Evolutionary conservation across 53 echinoderm and acorn worm species (phyloP).

Genomic region (Glandiceps talaboti): DNA sequence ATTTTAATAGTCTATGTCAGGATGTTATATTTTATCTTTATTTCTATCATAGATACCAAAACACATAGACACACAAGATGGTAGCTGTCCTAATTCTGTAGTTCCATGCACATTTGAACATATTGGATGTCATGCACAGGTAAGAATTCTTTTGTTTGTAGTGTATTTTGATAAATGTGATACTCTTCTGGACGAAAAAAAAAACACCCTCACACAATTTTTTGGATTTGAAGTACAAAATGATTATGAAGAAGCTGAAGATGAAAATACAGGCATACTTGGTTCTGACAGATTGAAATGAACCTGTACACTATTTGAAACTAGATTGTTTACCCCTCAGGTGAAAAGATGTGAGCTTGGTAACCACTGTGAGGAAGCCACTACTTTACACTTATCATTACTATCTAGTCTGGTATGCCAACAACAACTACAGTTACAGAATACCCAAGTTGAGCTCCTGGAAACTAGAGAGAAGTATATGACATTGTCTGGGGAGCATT

Average conservation of each 20-base stretch:
- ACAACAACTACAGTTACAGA: constrained; percentile 25
- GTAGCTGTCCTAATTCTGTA: constrained; percentile 55
- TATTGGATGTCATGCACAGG: constrained; percentile 62
- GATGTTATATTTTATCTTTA: neutral
- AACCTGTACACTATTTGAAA: too few species aligned
- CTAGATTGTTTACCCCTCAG: too few species aligned
- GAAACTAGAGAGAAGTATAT: constrained; percentile 11
- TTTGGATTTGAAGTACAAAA: too few species aligned
- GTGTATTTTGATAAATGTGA: too few species aligned
- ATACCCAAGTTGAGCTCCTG: constrained; percentile 18
- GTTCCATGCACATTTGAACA: constrained; percentile 52
- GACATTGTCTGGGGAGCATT: neutral
- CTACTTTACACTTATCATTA: constrained; percentile 32
- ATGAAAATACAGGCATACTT: too few species aligned
- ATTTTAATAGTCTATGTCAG: too few species aligned
- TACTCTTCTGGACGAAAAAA: too few species aligned
- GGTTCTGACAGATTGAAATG: too few species aligned
- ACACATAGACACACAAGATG: constrained; percentile 47
- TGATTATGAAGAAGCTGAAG: too few species aligned
- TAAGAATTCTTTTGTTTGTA: too few species aligned
- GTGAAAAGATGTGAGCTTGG: constrained; percentile 48
- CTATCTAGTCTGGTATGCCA: constrained; percentile 24
- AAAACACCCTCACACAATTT: too few species aligned
- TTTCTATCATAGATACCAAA: constrained; percentile 36
- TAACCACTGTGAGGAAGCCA: constrained; percentile 34